Conservation (phyloP, 2,888 invertebrate species). For the Clepsis dumicolana region DNA sequence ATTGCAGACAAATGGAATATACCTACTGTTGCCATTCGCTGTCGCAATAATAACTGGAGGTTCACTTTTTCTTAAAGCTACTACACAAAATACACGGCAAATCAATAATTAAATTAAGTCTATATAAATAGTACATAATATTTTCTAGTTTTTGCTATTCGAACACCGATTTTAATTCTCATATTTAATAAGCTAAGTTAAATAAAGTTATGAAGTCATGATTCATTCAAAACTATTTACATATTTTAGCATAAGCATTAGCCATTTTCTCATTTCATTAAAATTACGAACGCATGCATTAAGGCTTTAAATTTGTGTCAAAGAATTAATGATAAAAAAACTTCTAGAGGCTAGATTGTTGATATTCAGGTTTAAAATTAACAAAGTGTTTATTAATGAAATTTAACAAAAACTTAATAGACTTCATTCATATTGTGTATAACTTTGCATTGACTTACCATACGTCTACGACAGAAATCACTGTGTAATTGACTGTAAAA, state of each 20-base stretch:
- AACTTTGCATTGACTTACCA: no score
- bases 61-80: no score
- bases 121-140: no score
- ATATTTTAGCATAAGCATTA: constrained; percentile 3
- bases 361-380: not conserved
- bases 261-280: not conserved
- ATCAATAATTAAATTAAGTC: no score
- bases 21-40: no score
- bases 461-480: no score
- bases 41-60: no score
- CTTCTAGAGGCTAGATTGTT: not conserved
- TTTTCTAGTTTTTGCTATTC: no score
- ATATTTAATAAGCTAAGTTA: not conserved
- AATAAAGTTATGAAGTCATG: constrained; percentile 2
- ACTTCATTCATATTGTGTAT: not conserved
- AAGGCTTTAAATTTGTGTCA: constrained; percentile 5
- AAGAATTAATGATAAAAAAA: constrained; percentile 8
- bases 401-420: not conserved
- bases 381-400: not conserved
- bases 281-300: not conserved
- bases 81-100: no score
- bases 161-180: not conserved
- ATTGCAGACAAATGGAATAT: no score
- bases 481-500: no score
- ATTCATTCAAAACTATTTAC: not conserved